Evolutionary conservation across 1,140 invertebrate species (phyloP), one percentile per base, ranked within the genome.

Genomic region (Diorhabda sublineata): DNA sequence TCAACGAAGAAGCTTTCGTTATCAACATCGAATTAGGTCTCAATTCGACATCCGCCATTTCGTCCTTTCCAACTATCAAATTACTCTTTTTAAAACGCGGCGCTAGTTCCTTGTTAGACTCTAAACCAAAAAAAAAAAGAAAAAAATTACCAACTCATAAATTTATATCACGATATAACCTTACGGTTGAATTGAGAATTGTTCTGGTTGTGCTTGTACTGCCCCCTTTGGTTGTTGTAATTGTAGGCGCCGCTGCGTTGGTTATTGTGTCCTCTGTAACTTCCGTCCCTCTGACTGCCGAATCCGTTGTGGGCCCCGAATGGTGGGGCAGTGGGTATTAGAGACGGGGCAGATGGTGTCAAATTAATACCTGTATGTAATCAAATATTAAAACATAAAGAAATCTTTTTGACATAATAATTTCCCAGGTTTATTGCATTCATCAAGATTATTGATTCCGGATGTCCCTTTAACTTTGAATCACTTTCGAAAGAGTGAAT

Each of bases 1-100:
- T 90, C 68, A 91, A 86, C 60, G 87, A 88, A 67, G 87, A 85
- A 7, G 78, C 73, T 77, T 94, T 92, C 78, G 94, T 95, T 82
- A 95, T 92, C 76, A 95, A 87, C 87, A 96, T 91, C 61, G 93
- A 95, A 62, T 92, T 90, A 66, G 96, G 96, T 76, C 96, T 87
- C 76, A 98, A 88, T 74, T 92, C 92, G 63, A 94, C 85, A 82
- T 94, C 92, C 77, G 91, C 90, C 52, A 91, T 84, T 71, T 89
- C 87, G 80, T 86, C 86, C 77, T 86, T 82, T 69, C 84, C 81
- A 70, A 83, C 71, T 61, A 83, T 82, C 5, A 87, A 85, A 75
- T 87, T 88, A 74, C 87, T 87, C 74, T 91, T 91, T 81, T 93
- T 93, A 79, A 95, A 94, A 72, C 93, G 84, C 71, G 92, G 90